These are phyloP conservation scores for Corydoras maculifer DNA, from an alignment of 2,113 vertebrate genomes.

Conservation along the genomic window DNA sequence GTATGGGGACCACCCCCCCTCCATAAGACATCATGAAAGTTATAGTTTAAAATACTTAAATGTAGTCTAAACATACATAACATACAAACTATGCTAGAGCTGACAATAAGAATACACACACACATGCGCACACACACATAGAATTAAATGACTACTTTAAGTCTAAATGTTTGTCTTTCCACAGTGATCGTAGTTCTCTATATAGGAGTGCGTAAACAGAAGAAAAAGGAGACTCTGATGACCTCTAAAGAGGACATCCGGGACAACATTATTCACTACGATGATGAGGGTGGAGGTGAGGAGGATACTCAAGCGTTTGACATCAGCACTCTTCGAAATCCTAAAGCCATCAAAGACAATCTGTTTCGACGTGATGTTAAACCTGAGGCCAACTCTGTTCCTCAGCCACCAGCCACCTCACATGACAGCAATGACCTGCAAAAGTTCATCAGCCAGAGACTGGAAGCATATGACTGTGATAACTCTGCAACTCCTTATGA, in stretches of 20 bases:
- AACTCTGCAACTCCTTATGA: slow-evolving; percentile 87
- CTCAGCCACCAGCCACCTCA: slow-evolving; percentile 53
- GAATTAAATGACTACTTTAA: neutral
- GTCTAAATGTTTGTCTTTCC: slow-evolving; percentile 28
- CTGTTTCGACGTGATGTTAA: slow-evolving; percentile 88
- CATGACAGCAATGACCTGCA: slow-evolving; percentile 86
- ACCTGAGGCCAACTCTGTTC: slow-evolving; percentile 72
- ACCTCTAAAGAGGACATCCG: slow-evolving; percentile 97
- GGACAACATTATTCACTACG: slow-evolving; percentile 97
- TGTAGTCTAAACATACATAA: too few species aligned
- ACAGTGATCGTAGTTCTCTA: slow-evolving; percentile 94
- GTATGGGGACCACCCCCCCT: too few species aligned
- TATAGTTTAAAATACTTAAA: too few species aligned
- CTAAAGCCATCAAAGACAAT: slow-evolving; percentile 88
- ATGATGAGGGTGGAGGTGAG: slow-evolving; percentile 95
- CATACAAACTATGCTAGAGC: too few species aligned
- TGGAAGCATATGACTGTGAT: slow-evolving; percentile 84
- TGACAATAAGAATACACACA: neutral
- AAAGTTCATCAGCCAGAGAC: slow-evolving; percentile 85
- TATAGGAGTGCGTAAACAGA: slow-evolving; percentile 83
- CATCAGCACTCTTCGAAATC: slow-evolving; percentile 92
- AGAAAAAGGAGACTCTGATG: slow-evolving; percentile 95
- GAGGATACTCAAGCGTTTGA: slow-evolving; percentile 98
- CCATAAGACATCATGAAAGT: too few species aligned
- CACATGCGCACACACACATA: neutral